Base-by-base conservation (phyloP, 23 tunicate genomes). In the Ciona savignyi region DNA sequence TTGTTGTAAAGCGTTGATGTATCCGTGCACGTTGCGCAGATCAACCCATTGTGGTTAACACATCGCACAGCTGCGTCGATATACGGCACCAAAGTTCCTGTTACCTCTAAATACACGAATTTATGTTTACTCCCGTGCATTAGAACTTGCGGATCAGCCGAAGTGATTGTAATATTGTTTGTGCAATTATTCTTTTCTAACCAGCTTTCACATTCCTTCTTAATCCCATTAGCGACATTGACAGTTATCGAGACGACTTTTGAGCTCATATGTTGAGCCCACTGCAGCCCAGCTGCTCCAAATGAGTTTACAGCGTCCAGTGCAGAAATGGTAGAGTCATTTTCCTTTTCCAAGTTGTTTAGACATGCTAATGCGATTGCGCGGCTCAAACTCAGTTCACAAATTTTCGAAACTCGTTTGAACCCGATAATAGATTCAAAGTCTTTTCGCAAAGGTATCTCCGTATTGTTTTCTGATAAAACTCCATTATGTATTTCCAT, bases 21-120 rank as follows among this genome's bases (percentile, higher is more conserved):
- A 70, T 85, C 97, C 23, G 88, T 81, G 23, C 82, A 72, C 3
- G 84, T 87, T 9, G 84, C 60, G 63, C 84, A 76, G 1, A 91
- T 1, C 21, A 91, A 4, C 19, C 97, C 97, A 30, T 73, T 63
- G 51, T 91, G 86, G 63, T 78, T 78, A n/a, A 85, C 60, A 32
- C 82, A 35, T 1, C 76, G 74, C 56, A 88, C 27, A 3, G 78
- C 91, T 9, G 97, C 86, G 60, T 91, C 97, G 34, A 91, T 56
- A 42, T 84, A 80, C 19, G 70, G 65, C 3, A 91, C 76, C 4
- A 65, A 70, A 49, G 85, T 42, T 1, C 90, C 91, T 63, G 24
- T 34, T 22, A 77, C 80, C 60, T 84, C 97, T 19, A 77, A 30
- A 71, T 80, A 84, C 2, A 91, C 70, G 30, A 91, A 84, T 23